Conservation (phyloP, 2,888 invertebrate species). For the Drosophila flavopinicola region DNA sequence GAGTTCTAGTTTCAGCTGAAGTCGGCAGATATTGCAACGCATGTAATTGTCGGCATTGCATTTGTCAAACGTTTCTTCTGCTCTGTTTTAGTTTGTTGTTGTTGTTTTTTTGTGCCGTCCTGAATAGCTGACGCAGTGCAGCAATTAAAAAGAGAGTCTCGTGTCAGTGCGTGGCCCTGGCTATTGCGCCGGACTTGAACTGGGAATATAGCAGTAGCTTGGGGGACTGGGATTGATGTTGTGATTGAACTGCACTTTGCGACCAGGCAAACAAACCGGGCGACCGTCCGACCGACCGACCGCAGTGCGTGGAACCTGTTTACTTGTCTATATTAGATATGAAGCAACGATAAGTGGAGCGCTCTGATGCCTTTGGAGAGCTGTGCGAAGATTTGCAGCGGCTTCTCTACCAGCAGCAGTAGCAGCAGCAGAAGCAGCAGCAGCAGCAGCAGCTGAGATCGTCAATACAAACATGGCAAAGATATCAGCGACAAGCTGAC, state of each 20-base stretch:
- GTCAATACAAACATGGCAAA: constrained; percentile 78
- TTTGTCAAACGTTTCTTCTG: constrained; percentile 69
- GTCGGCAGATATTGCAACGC: constrained; percentile 54
- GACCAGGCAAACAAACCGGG: constrained; percentile 22
- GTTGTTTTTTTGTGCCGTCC: constrained; percentile 38
- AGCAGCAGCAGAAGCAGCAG: constrained; percentile 22
- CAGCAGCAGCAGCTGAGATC: constrained; percentile 58
- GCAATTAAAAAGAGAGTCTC: constrained; percentile 70
- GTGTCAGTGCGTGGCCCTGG: constrained; percentile 57
- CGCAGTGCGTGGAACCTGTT: constrained; percentile 69
- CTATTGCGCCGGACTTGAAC: constrained; percentile 45
- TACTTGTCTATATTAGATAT: constrained; percentile 77
- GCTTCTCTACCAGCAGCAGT: constrained; percentile 34
- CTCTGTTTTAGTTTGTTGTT: constrained; percentile 28
- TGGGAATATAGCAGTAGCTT: constrained; percentile 43
- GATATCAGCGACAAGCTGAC: constrained; percentile 78
- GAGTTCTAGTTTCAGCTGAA: constrained; percentile 54
- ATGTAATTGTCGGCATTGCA: constrained; percentile 76
- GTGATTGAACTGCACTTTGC: constrained; percentile 75
- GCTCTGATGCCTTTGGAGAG: constrained; percentile 55
- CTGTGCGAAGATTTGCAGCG: constrained; percentile 43
- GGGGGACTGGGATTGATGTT: constrained; percentile 58
- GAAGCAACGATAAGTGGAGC: constrained; percentile 78
- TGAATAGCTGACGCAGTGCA: constrained; percentile 70
- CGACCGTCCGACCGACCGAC: constrained; percentile 46